Evolutionary conservation across 2,888 invertebrate species (phyloP).

Genomic region (Halocaridina rubra): DNA sequence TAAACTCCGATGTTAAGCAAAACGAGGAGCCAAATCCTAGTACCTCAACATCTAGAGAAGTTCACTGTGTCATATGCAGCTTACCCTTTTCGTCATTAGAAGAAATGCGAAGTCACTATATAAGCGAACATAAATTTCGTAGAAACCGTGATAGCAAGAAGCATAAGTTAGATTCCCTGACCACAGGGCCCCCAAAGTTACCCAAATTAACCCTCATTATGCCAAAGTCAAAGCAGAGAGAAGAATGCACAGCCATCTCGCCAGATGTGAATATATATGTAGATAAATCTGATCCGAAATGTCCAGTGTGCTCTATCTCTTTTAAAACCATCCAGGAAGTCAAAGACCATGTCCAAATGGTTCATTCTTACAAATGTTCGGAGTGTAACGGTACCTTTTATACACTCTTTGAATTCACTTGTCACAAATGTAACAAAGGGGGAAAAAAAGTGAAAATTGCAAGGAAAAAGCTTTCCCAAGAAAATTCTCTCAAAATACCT

Average conservation of each 20-base stretch:
- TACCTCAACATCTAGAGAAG: background rate
- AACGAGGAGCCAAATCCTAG: background rate
- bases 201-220: background rate
- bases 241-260: background rate
- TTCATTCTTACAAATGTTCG: slow-evolving; percentile 51
- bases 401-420: slow-evolving; percentile 48
- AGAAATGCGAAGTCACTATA: slow-evolving; percentile 54
- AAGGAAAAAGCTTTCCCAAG: slow-evolving; percentile 6
- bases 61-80: slow-evolving; percentile 51
- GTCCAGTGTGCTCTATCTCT: slow-evolving; percentile 50
- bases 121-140: slow-evolving; percentile 47
- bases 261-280: background rate
- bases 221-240: background rate
- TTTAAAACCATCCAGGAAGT: slow-evolving; percentile 44
- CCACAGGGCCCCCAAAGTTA: background rate
- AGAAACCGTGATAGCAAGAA: slow-evolving; percentile 21
- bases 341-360: slow-evolving; percentile 38
- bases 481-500: too few species aligned
- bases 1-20: too few species aligned
- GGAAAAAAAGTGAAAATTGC: slow-evolving; percentile 24
- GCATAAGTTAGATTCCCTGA: background rate
- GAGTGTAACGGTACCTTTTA: slow-evolving; percentile 54
- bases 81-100: slow-evolving; percentile 24
- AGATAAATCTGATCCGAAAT: slow-evolving; percentile 38
- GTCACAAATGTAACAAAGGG: slow-evolving; percentile 43